phyloP scores from a whole-genome alignment of 2,113 vertebrate genomes.

The Apodemus sylvaticus region DNA sequence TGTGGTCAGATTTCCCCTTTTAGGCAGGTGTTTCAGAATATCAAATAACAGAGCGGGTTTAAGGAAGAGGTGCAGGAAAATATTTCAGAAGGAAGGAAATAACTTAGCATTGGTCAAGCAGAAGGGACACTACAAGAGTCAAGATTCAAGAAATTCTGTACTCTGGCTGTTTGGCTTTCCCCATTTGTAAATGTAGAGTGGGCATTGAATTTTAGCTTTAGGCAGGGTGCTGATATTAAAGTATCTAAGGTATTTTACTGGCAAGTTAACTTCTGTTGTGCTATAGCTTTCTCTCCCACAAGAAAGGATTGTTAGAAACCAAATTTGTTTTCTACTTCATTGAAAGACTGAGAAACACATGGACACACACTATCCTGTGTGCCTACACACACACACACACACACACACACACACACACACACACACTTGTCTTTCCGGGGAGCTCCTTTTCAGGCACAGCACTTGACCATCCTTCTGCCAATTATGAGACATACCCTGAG shows the following conservation, averaged over 20 bases:
- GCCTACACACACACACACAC: conserved; percentile 22
- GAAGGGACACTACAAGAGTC: background rate
- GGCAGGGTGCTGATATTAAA: conserved; percentile 62
- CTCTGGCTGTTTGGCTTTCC: conserved; percentile 43
- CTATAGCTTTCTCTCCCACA: conserved; percentile 63
- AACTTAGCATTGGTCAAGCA: background rate
- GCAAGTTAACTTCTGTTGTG: conserved; percentile 69
- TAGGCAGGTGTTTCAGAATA: conserved; percentile 19
- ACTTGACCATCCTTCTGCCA: conserved; percentile 73
- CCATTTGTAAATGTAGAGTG: conserved; percentile 71
- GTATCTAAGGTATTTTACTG: conserved; percentile 61
- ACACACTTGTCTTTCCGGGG: conserved; percentile 54
- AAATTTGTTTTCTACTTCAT: conserved; percentile 61
- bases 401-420: background rate
- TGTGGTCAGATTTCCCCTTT: conserved; percentile 25
- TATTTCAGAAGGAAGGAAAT: background rate
- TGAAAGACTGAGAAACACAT: conserved; percentile 66
- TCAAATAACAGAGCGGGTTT: background rate
- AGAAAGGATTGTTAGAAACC: conserved; percentile 73
- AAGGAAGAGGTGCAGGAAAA: too few relatives aligned
- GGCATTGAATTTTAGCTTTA: background rate
- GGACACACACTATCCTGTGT: background rate
- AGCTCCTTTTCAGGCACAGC: conserved; percentile 64
- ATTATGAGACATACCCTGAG: conserved; percentile 75
- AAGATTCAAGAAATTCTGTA: conserved; percentile 3